Base-by-base conservation (phyloP, 92 coral and sea anemone genomes). In the Muricea muricata region DNA sequence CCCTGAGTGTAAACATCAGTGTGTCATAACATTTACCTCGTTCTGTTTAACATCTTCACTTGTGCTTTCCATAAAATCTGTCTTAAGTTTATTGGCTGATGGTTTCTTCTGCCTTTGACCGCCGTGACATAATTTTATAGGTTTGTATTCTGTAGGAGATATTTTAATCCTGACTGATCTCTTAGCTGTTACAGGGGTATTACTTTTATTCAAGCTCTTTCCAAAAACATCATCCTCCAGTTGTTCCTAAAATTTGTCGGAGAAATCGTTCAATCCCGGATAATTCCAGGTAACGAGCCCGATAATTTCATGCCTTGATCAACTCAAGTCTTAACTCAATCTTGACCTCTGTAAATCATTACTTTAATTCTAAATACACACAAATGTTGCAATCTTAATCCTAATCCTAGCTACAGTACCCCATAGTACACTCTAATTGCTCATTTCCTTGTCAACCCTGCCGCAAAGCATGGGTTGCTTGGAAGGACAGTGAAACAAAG, bases 41-140 rank as follows among this genome's bases (percentile, higher is more conserved):
- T 18, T 42, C 8, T 0, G 31, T 37, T 73, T 41, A n/a, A 28
- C 42, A 29, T 47, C 50, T 12, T 35, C 65, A 75, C 29, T 31
- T 3, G 15, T 24, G 18, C 11, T n/a, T 40, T 42, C 31, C 37
- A 18, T 73, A 18, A 42, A 39, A 4, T 31, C 17, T 75, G 25
- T 47, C 52, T 28, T 30, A 15, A 50, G 65, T 75, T 48, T 50
- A 13, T 50, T 18, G 15, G 42, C 35, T 17, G 17, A 28, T 75
- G n/a, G 50, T 50, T 71, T 72, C n/a, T n/a, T n/a, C 65, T 93
- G 92, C 68, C 95, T 88, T 65, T 95, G 98, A 18, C 98, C n/a
- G n/a, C n/a, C 98, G 84, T 95, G 98, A 58, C 95, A 90, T 37
- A 95, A 82, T 46, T 89, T 89, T 25, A 95, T 92, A 21, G 98